Conservation (phyloP, 2,113 vertebrate genomes). For the Onychorhynchus coronatus region DNA sequence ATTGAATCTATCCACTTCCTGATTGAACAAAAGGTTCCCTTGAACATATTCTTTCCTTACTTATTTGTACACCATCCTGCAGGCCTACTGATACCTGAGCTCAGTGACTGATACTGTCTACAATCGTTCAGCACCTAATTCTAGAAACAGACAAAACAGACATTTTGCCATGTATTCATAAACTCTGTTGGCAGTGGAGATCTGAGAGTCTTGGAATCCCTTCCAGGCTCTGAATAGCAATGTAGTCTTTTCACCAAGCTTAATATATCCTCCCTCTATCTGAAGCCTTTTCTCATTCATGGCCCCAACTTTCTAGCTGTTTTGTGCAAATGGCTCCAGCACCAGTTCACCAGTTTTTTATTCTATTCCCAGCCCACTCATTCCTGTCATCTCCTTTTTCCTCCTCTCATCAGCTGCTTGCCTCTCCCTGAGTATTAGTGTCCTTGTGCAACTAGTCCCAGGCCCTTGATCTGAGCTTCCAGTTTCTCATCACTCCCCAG, state of each 20-base stretch:
- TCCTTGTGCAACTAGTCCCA: not conserved
- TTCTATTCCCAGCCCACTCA: not conserved
- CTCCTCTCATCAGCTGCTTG: not conserved
- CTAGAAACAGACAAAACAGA: not conserved
- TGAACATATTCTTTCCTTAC: not conserved
- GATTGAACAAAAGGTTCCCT: not conserved
- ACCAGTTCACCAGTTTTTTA: not conserved
- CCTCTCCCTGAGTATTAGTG: not conserved
- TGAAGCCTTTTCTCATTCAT: not conserved
- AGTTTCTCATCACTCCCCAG: not conserved
- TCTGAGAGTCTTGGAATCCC: not conserved
- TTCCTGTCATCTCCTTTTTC: not conserved
- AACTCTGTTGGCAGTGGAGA: not conserved
- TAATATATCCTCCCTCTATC: not conserved
- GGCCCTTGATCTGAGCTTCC: accelerated
- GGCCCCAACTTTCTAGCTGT: not conserved
- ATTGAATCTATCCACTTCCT: not conserved
- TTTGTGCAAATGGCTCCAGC: not conserved
- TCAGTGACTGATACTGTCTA: not conserved
- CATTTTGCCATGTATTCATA: not conserved
- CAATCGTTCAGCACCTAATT: not conserved
- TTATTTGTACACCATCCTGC: not conserved
- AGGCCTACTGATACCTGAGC: not conserved
- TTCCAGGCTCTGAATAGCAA: not conserved
- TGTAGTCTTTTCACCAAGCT: not conserved